These are phyloP conservation scores for Lacanobia oleracea DNA, from an alignment of 2,888 invertebrate species.

Conservation along the genomic window DNA sequence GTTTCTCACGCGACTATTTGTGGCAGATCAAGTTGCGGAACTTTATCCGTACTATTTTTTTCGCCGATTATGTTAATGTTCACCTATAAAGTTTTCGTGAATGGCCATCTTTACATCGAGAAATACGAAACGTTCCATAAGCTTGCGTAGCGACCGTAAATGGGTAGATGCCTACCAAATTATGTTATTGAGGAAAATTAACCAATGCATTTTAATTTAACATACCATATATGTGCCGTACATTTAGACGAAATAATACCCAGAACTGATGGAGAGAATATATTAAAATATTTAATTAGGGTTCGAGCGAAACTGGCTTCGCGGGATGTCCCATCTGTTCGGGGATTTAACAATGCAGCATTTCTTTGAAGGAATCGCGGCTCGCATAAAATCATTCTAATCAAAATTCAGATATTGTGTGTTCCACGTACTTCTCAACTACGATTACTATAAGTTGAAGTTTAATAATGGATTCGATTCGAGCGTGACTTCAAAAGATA, in stretches of 20 bases:
- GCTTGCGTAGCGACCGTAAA: constrained; percentile 34
- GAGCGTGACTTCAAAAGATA: constrained; percentile 74
- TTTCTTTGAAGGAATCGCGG: constrained; percentile 79
- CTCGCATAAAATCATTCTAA: constrained; percentile 80
- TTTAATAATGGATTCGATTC: constrained; percentile 74
- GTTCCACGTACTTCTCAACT: constrained; percentile 72
- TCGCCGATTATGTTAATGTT: constrained; percentile 49
- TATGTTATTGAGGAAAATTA: constrained; percentile 66
- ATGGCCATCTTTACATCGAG: constrained; percentile 33
- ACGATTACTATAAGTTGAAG: constrained; percentile 69
- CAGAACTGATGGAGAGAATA: constrained; percentile 81
- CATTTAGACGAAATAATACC: constrained; percentile 73
- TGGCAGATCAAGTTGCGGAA: constrained; percentile 70
- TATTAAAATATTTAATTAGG: constrained; percentile 88
- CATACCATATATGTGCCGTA: constrained; percentile 64
- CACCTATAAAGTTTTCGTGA: constrained; percentile 43
- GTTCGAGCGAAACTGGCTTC: constrained; percentile 77
- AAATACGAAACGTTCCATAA: constrained; percentile 43
- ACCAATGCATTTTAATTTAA: constrained; percentile 73
- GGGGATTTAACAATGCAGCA: constrained; percentile 78
- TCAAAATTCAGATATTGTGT: constrained; percentile 81
- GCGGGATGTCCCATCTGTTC: constrained; percentile 77
- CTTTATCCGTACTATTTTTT: constrained; percentile 62
- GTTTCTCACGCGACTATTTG: constrained; percentile 72
- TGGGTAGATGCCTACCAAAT: constrained; percentile 64